phyloP scores from a whole-genome alignment of 2,113 vertebrate species.

The Conger conger region DNA sequence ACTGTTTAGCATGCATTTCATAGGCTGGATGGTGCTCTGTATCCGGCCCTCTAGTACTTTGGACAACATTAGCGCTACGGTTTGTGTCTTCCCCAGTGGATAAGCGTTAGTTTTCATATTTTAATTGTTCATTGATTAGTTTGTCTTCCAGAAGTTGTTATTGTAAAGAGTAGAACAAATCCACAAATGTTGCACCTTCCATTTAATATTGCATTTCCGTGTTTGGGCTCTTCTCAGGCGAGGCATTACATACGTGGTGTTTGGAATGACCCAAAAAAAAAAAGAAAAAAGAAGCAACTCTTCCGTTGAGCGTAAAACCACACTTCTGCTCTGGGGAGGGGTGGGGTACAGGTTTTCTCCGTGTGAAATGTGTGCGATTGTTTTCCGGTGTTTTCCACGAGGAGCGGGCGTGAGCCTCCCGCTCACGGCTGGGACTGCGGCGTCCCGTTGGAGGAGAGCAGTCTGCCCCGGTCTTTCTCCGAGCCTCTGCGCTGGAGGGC shows the following conservation, averaged over 20 bases:
- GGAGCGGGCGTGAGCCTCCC: constrained; percentile 7
- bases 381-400: constrained; percentile 9
- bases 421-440: constrained; percentile 77
- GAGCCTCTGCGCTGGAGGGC: constrained; percentile 73
- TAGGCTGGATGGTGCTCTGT: neutral
- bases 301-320: neutral
- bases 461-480: constrained; percentile 82
- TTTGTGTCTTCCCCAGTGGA: neutral
- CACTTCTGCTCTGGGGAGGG: neutral
- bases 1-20: neutral
- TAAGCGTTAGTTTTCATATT: neutral
- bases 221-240: neutral
- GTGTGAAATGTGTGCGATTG: neutral
- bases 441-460: constrained; percentile 83
- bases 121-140: neutral
- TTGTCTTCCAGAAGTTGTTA: neutral
- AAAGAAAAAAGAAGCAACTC: too few relatives aligned
- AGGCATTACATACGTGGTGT: neutral
- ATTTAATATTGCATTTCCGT: neutral
- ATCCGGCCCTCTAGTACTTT: neutral
- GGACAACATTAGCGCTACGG: neutral
- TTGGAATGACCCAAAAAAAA: neutral
- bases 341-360: neutral
- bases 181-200: neutral
- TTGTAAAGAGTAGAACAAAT: constrained; percentile 2